Conservation (phyloP, 2,113 vertebrate genomes). For the Cephalopholis sonnerati region DNA sequence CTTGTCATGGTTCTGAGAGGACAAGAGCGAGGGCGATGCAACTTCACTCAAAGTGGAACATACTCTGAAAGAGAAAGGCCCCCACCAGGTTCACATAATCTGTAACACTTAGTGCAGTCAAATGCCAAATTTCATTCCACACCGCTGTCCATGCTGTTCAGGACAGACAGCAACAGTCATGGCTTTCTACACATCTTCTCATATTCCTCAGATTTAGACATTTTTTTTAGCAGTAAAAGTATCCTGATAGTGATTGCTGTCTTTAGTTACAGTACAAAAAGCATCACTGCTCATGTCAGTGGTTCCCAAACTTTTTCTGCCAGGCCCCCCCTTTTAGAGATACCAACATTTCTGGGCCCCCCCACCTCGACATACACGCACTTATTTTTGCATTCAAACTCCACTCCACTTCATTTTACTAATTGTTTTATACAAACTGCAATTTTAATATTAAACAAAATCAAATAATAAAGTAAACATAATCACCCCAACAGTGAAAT, state of each 20-base stretch:
- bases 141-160: neutral
- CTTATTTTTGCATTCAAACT: no score
- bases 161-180: neutral
- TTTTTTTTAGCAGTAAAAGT: neutral
- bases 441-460: no score
- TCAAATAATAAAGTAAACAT: no score
- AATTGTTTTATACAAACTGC: no score
- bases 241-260: neutral
- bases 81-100: slow-evolving; percentile 18
- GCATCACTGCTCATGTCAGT: no score
- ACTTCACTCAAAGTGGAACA: slow-evolving; percentile 17
- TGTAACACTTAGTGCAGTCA: slow-evolving; percentile 29
- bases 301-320: no score
- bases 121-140: slow-evolving; percentile 50
- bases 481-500: no score
- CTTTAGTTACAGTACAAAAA: neutral
- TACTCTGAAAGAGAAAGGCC: slow-evolving; percentile 22
- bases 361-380: no score
- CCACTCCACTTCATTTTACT: no score
- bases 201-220: neutral
- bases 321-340: no score
- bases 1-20: slow-evolving; percentile 49
- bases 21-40: slow-evolving; percentile 13
- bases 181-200: neutral
- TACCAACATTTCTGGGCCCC: no score